phyloP scores from a whole-genome alignment of 2,888 invertebrate genomes.

The Pachycephus smyrnensis region DNA sequence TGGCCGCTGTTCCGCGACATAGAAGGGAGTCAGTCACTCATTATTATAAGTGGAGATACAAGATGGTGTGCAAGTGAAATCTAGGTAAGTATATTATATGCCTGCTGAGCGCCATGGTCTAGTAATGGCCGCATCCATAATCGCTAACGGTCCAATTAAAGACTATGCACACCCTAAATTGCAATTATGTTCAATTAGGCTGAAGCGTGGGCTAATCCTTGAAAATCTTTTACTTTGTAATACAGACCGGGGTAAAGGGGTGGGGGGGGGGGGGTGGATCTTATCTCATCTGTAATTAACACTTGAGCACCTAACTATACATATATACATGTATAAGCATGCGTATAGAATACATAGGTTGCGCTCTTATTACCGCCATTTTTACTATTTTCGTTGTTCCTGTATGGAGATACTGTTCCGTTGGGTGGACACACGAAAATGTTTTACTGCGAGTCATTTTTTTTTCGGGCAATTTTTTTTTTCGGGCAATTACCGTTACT shows the following conservation, averaged over 20 bases:
- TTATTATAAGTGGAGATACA: constrained; percentile 31
- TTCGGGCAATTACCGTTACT: neutral
- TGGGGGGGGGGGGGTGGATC: neutral
- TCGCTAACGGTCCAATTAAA: constrained; percentile 56
- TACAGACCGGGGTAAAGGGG: neutral
- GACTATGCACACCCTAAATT: constrained; percentile 37
- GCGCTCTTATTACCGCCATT: neutral
- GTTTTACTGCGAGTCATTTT: neutral
- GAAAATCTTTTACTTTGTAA: neutral
- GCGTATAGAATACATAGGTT: neutral
- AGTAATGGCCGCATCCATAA: constrained; percentile 62
- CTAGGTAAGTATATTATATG: constrained; percentile 68
- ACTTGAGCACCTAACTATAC: neutral
- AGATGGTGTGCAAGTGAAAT: constrained; percentile 59
- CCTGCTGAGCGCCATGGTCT: constrained; percentile 64
- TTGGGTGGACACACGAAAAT: neutral
- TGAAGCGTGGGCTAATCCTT: neutral
- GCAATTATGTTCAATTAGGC: constrained; percentile 4
- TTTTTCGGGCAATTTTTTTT: neutral
- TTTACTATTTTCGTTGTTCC: neutral
- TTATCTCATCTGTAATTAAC: neutral
- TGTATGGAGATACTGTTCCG: neutral
- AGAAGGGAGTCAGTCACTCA: constrained; percentile 32
- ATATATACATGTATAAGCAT: neutral
- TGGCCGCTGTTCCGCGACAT: constrained; percentile 64